A percentile compares a stretch with the other conserved stretches of the same genome.
Evolutionary conservation across 2,113 vertebrate genomes (phyloP).

Genomic region (Gorsachius goisagi): DNA sequence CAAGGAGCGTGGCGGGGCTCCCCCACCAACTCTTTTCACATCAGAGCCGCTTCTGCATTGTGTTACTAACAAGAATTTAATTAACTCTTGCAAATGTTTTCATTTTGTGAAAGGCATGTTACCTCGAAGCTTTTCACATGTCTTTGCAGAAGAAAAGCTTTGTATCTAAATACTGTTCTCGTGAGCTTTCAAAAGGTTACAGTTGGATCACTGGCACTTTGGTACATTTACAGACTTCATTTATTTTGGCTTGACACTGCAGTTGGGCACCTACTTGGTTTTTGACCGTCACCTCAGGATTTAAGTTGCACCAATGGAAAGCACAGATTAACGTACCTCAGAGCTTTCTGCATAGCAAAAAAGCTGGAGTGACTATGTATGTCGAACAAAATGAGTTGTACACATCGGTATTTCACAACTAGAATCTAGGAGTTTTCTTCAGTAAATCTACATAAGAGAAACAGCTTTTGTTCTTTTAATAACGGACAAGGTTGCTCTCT

Average conservation of each 20-base stretch:
- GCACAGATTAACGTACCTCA: neutral
- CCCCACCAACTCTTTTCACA: neutral
- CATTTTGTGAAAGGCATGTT: neutral
- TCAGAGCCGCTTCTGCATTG: neutral
- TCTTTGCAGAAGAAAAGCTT: neutral
- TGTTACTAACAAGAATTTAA: neutral
- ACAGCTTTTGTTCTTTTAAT: neutral
- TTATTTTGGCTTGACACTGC: constrained; percentile 36
- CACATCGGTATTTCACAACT: neutral
- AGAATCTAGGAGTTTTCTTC: neutral
- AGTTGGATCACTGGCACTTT: constrained; percentile 40
- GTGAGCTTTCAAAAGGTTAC: constrained; percentile 31
- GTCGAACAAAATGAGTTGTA: neutral
- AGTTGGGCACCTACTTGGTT: constrained; percentile 5
- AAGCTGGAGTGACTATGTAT: neutral
- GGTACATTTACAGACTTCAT: neutral
- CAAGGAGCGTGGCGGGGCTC: accelerated
- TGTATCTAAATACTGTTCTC: constrained; percentile 40
- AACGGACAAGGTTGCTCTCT: neutral
- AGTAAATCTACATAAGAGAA: neutral
- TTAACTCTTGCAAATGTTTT: neutral
- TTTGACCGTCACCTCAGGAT: constrained; percentile 36
- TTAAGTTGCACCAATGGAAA: constrained; percentile 7
- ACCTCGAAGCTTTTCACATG: neutral
- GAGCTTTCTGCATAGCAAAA: neutral